Evolutionary conservation across 2,113 vertebrate species (phyloP).

Genomic region (Halcyon malimbica): DNA sequence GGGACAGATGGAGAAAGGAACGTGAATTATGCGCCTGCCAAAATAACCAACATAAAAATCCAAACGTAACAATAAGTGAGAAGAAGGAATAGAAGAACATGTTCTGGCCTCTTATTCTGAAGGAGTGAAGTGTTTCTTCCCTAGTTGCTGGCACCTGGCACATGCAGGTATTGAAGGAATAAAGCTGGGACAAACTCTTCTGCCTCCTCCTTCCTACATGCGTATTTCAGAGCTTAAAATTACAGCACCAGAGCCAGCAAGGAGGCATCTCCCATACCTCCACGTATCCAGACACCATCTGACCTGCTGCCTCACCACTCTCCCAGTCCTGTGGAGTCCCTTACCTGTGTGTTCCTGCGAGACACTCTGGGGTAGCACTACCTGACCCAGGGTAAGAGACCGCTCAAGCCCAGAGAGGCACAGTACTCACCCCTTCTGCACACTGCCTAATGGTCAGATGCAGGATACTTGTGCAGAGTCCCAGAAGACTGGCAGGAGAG

Average conservation of each 20-base stretch:
- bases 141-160: neutral
- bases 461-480: neutral
- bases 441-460: neutral
- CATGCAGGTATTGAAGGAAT: neutral
- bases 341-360: neutral
- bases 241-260: neutral
- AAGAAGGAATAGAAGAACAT: neutral
- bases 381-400: neutral
- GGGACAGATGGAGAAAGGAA: neutral
- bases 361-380: neutral
- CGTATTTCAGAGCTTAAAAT: neutral
- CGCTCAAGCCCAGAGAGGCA: neutral
- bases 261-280: neutral
- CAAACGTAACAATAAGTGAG: neutral
- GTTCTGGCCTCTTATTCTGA: neutral
- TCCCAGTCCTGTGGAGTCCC: neutral
- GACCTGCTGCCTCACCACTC: neutral
- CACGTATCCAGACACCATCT: neutral
- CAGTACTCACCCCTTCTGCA: neutral
- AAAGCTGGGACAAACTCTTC: neutral
- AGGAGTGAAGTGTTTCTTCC: neutral
- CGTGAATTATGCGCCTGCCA: neutral
- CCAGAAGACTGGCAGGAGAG: neutral
- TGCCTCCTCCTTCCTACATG: neutral
- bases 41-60: slow-evolving; percentile 9